Percentiles rank a stretch among this genome's conserved stretches.
phyloP scores from a whole-genome alignment of 2,113 vertebrate species.

The Hystrix brachyura region DNA sequence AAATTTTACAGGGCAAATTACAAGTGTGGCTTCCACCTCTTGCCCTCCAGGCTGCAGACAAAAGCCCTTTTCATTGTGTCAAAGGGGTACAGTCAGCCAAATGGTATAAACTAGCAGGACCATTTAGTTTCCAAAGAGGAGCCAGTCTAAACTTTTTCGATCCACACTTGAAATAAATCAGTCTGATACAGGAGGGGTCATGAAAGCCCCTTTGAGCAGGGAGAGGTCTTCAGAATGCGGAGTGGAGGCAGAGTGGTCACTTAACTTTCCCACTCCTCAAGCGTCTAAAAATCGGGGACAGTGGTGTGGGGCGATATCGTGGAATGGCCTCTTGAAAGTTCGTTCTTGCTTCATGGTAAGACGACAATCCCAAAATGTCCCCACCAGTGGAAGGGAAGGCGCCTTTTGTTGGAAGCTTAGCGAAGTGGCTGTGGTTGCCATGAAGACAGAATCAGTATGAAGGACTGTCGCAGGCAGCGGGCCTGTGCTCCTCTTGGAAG shows the following conservation, averaged over 20 bases:
- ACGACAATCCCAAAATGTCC: slow-evolving; percentile 45
- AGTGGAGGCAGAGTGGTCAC: background rate
- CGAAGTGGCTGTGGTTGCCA: slow-evolving; percentile 60
- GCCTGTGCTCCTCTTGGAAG: slow-evolving; percentile 46
- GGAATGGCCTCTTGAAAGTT: slow-evolving; percentile 18
- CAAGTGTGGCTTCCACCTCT: slow-evolving; percentile 59
- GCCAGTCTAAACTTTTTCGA: slow-evolving; percentile 79
- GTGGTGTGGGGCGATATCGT: background rate
- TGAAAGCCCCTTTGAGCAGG: slow-evolving; percentile 79
- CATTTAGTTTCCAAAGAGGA: slow-evolving; percentile 78
- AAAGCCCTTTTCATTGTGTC: slow-evolving; percentile 80
- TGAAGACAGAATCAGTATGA: slow-evolving; percentile 62
- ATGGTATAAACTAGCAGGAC: slow-evolving; percentile 68
- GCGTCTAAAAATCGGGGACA: background rate
- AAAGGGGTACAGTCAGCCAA: slow-evolving; percentile 62
- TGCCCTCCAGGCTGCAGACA: slow-evolving; percentile 67
- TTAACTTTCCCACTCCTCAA: background rate
- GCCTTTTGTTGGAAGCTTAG: slow-evolving; percentile 73
- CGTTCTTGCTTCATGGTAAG: slow-evolving; percentile 53
- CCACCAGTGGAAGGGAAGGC: slow-evolving; percentile 39
- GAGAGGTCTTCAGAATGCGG: slow-evolving; percentile 60
- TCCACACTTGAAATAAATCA: slow-evolving; percentile 76
- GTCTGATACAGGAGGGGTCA: background rate
- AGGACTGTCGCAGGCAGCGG: background rate
- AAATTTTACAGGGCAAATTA: slow-evolving; percentile 60